Evolutionary conservation across 2,797 vertebrate genomes (phyloP), one percentile per base, ranked within the genome.

Genomic region (Naso thynnoides): DNA sequence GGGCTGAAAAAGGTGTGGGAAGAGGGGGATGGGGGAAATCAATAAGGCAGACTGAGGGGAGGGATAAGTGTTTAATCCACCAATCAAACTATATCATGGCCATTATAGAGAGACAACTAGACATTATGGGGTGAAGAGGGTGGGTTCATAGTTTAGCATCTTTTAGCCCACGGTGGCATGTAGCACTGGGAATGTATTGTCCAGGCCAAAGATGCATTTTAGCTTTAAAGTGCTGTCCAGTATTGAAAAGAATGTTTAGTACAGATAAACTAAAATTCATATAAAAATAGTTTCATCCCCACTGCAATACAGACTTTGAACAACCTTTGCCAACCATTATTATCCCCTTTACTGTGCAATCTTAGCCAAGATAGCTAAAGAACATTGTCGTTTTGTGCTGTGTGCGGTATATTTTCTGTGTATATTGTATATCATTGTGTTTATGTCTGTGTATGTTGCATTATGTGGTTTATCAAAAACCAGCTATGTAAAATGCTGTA

Each of bases 1-100:
- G 76, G 76, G 82, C 13, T 31, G 65, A 73, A 60, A 56, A 55
- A 54, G 67, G 76, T 59, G 78, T 56, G 65, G 64, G 77, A 53
- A 10, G 27, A 29, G 82, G 48, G 69, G 76, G 65, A 81, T 7
- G 62, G 76, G 54, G 60, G 24, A 82, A 87, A 94, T 94, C 93
- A 83, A 94, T 94, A 90, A 91, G 89, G 88, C 74, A 64, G 89
- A 89, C 80, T 82, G 79, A 88, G 84, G 89, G 92, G 93, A 92
- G 91, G 93, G 87, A 90, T 92, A 89, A 90, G 88, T 90, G 79
- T 92, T 93, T 94, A 91, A 94, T 93, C 86, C 87, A 91, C 84
- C 88, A 91, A 91, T 93, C 93, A 94, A 94, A 94, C 91, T 89
- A 88, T 89, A 93, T 94, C 88, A 91, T 70, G 63, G 79, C 83